These are phyloP conservation scores for Serrognathus titanus DNA, from an alignment of 2,888 invertebrate species.

Conservation along the genomic window DNA sequence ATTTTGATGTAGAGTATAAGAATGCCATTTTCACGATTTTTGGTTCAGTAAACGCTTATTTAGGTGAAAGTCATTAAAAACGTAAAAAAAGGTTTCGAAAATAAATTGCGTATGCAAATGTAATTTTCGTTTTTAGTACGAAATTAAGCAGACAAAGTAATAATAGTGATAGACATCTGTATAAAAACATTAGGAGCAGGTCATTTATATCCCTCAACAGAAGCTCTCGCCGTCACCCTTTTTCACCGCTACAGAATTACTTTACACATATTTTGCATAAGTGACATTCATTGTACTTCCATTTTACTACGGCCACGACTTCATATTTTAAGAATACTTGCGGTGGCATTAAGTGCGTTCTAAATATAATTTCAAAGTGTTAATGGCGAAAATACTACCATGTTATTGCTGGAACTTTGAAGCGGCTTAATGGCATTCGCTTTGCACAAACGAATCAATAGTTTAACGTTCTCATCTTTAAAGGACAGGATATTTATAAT, in stretches of 20 bases:
- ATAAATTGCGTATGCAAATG: slow-evolving; percentile 1
- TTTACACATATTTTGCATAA: slow-evolving; percentile 26
- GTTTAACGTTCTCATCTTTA: too few species aligned
- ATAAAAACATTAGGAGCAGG: slow-evolving; percentile 1
- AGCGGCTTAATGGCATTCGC: too few species aligned
- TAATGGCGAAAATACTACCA: too few species aligned
- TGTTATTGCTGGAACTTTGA: too few species aligned
- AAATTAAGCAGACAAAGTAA: neutral
- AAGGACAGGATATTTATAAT: too few species aligned
- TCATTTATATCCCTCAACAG: slow-evolving; percentile 2
- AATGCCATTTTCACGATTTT: too few species aligned
- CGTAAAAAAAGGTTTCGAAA: neutral
- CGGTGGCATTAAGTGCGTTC: neutral
- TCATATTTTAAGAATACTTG: slow-evolving; percentile 6
- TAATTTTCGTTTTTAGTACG: neutral
- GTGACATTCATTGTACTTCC: slow-evolving; percentile 26
- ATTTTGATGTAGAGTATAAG: too few species aligned
- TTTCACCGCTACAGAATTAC: slow-evolving; percentile 24
- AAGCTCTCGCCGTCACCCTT: slow-evolving; percentile 9
- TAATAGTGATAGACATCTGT: neutral
- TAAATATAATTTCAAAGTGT: too few species aligned
- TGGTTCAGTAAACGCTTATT: too few species aligned
- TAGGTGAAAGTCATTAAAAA: neutral
- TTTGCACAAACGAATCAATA: too few species aligned
- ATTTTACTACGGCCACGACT: slow-evolving; percentile 24